These are phyloP conservation scores for Aurelia sp. DNA, from an alignment of 30 jellyfish, hydroid and myxozoan species.

Conservation along the genomic window DNA sequence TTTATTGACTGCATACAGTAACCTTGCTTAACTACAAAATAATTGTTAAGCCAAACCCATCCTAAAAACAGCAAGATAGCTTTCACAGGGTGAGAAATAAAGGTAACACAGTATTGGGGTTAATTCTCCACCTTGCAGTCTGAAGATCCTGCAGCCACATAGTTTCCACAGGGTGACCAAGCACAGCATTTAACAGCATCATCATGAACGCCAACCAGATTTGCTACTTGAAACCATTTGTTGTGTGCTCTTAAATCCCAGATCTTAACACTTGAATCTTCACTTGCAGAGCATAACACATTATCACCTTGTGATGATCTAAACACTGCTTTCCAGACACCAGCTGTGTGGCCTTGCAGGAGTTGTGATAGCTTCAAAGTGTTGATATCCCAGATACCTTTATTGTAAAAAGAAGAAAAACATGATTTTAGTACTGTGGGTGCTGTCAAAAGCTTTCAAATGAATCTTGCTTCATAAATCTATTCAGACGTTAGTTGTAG, in stretches of 20 bases:
- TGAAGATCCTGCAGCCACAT: slow-evolving; percentile 90
- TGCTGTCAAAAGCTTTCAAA: too few species aligned
- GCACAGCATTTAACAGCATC: slow-evolving; percentile 88
- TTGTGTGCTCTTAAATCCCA: slow-evolving; percentile 86
- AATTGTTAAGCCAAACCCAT: too few species aligned
- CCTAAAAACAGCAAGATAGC: too few species aligned
- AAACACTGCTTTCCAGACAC: slow-evolving; percentile 84
- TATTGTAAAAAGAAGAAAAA: background rate
- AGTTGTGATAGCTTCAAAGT: slow-evolving; percentile 45
- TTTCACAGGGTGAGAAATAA: background rate
- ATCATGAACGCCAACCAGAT: slow-evolving; percentile 80
- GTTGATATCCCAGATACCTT: slow-evolving; percentile 78
- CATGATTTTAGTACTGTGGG: too few species aligned
- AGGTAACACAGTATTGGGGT: background rate
- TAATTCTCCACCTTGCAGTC: slow-evolving; percentile 66
- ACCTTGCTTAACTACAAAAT: too few species aligned
- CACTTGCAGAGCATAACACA: slow-evolving; percentile 82
- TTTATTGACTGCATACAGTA: too few species aligned
- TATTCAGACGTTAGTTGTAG: too few species aligned
- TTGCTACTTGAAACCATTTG: slow-evolving; percentile 63
- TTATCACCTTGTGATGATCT: slow-evolving; percentile 32
- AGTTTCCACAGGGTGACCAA: slow-evolving; percentile 92
- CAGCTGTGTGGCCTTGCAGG: slow-evolving; percentile 79
- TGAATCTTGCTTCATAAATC: too few species aligned
- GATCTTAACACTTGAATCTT: slow-evolving; percentile 74